Percentiles rank a stretch among this genome's conserved stretches.
These are phyloP conservation scores for Drosophila orosa DNA, from an alignment of 1,140 invertebrate species.

Conservation along the genomic window DNA sequence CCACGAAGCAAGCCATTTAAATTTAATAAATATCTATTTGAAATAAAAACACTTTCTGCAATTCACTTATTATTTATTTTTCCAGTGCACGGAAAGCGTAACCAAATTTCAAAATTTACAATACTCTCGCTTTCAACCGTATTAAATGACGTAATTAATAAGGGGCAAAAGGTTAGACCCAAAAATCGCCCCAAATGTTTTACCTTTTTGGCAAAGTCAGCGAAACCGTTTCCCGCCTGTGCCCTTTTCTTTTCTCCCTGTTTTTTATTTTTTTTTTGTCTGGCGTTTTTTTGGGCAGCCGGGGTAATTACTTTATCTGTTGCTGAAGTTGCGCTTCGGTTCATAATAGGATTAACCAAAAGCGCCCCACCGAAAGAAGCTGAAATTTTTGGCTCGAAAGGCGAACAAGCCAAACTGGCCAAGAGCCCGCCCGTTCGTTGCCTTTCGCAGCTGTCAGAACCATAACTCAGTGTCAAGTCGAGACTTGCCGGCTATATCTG, in stretches of 20 bases:
- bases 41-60: too few relatives aligned
- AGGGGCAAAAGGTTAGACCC: slow-evolving; percentile 57
- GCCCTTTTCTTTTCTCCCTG: slow-evolving; percentile 11
- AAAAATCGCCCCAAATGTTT: slow-evolving; percentile 54
- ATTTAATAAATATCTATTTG: background rate
- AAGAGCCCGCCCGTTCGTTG: slow-evolving; percentile 38
- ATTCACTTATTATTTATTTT: background rate
- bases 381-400: slow-evolving; percentile 21
- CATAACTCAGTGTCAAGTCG: slow-evolving; percentile 82
- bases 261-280: slow-evolving; percentile 17
- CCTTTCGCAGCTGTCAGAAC: slow-evolving; percentile 80
- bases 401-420: slow-evolving; percentile 22
- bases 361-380: slow-evolving; percentile 30
- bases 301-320: slow-evolving; percentile 82
- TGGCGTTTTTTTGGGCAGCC: slow-evolving; percentile 40
- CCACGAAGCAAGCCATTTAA: background rate
- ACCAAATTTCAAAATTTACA: slow-evolving; percentile 20
- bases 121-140: slow-evolving; percentile 24
- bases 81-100: background rate
- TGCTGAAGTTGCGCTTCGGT: slow-evolving; percentile 78
- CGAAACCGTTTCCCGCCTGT: slow-evolving; percentile 48
- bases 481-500: slow-evolving; percentile 56
- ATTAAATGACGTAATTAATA: slow-evolving; percentile 66
- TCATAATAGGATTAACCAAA: slow-evolving; percentile 77
- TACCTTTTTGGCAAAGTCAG: slow-evolving; percentile 65